Evolutionary conservation across 2,797 vertebrate species (phyloP).

Genomic region (Astyanax mexicanus): DNA sequence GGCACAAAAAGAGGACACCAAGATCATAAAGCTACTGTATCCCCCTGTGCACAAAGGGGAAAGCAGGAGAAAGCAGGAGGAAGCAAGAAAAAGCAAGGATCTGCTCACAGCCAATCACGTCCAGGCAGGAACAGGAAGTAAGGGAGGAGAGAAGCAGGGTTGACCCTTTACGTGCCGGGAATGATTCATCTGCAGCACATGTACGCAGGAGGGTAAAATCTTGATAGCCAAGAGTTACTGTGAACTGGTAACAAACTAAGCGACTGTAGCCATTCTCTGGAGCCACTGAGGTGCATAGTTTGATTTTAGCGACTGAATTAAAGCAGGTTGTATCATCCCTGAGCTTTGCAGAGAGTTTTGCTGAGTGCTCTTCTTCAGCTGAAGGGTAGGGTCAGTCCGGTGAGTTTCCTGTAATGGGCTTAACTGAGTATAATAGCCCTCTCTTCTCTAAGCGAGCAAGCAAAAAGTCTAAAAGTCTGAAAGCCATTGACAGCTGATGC

Average conservation of each 20-base stretch:
- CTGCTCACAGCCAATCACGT: constrained; percentile 40
- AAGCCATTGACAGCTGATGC: neutral
- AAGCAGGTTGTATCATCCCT: neutral
- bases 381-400: neutral
- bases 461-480: too few relatives aligned
- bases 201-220: neutral
- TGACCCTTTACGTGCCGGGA: constrained; percentile 48
- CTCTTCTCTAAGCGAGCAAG: neutral
- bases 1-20: neutral
- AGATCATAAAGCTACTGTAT: constrained; percentile 26
- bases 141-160: constrained; percentile 26
- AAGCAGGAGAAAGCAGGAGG: constrained; percentile 12
- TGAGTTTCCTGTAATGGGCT: neutral
- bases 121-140: constrained; percentile 50
- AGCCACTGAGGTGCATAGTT: too few relatives aligned
- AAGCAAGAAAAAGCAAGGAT: constrained; percentile 5
- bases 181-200: neutral
- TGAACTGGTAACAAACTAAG: too few relatives aligned
- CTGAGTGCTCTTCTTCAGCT: neutral
- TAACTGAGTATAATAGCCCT: neutral
- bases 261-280: too few relatives aligned
- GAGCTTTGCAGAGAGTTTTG: neutral
- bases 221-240: neutral
- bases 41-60: neutral
- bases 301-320: neutral